These are phyloP conservation scores for Amphipoea oculea DNA, from an alignment of 2,888 invertebrate species.

Conservation along the genomic window DNA sequence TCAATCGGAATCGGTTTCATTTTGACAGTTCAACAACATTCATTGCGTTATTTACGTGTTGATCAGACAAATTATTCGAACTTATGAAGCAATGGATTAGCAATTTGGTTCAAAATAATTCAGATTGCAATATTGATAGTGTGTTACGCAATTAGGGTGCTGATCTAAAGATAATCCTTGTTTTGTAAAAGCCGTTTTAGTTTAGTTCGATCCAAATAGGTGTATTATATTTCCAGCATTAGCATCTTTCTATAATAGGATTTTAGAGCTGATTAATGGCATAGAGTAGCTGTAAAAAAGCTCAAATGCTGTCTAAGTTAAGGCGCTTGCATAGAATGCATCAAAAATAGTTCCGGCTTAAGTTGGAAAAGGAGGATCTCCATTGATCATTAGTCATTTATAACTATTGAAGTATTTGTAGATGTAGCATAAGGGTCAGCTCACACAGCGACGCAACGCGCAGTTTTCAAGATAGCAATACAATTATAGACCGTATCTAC, in stretches of 20 bases:
- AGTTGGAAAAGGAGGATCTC: not conserved
- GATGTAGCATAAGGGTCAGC: too few species aligned
- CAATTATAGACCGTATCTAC: too few species aligned
- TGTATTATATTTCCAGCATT: not conserved
- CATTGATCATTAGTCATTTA: not conserved
- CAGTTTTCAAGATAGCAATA: too few species aligned
- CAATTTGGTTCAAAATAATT: too few species aligned
- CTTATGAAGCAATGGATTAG: too few species aligned
- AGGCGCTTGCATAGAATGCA: not conserved
- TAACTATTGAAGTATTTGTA: not conserved
- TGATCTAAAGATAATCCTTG: not conserved
- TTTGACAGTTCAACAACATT: too few species aligned
- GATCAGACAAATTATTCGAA: too few species aligned
- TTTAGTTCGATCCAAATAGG: not conserved
- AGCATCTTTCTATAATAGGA: not conserved
- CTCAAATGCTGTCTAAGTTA: not conserved
- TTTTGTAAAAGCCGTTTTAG: not conserved
- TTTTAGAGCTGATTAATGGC: not conserved
- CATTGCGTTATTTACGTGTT: too few species aligned
- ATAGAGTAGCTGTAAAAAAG: not conserved
- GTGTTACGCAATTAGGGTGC: too few species aligned
- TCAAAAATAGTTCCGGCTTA: not conserved
- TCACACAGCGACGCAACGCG: too few species aligned
- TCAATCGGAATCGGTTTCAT: too few species aligned
- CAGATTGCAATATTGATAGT: too few species aligned